Evolutionary conservation across 2,113 vertebrate genomes (phyloP).

Genomic region (Otis tarda): DNA sequence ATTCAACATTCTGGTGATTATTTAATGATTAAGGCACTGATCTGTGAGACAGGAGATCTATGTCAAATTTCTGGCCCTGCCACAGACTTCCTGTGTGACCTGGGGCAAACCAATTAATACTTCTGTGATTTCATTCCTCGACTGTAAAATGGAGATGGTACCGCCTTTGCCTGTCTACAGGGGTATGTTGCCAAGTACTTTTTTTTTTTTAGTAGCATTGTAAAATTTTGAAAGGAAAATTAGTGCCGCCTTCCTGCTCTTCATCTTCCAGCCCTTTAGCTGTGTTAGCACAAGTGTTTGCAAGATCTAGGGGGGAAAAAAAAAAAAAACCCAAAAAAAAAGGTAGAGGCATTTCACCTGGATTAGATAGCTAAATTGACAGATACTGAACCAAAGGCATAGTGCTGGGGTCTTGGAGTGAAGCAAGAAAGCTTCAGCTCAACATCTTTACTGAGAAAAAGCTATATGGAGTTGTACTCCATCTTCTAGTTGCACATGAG

Average conservation of each 20-base stretch:
- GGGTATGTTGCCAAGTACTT: background rate
- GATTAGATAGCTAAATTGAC: background rate
- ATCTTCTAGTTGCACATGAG: background rate
- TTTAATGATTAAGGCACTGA: background rate
- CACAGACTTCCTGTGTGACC: background rate
- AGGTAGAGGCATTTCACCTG: background rate
- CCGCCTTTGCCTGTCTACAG: background rate
- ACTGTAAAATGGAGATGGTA: background rate
- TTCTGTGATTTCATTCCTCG: background rate
- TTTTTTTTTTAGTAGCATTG: background rate
- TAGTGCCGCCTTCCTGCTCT: background rate
- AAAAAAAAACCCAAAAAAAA: too few species aligned
- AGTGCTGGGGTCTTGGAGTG: background rate
- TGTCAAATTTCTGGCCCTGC: conserved; percentile 6
- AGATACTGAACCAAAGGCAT: background rate
- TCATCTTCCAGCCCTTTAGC: background rate
- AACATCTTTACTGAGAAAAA: background rate
- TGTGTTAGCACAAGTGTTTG: background rate
- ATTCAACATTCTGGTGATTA: background rate
- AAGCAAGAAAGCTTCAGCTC: background rate
- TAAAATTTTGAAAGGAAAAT: background rate
- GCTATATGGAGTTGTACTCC: background rate
- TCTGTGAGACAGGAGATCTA: background rate
- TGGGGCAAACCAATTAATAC: background rate
- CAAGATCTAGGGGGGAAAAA: background rate